Evolutionary conservation across 2,888 invertebrate species (phyloP).

Genomic region (Encarsia formosa): DNA sequence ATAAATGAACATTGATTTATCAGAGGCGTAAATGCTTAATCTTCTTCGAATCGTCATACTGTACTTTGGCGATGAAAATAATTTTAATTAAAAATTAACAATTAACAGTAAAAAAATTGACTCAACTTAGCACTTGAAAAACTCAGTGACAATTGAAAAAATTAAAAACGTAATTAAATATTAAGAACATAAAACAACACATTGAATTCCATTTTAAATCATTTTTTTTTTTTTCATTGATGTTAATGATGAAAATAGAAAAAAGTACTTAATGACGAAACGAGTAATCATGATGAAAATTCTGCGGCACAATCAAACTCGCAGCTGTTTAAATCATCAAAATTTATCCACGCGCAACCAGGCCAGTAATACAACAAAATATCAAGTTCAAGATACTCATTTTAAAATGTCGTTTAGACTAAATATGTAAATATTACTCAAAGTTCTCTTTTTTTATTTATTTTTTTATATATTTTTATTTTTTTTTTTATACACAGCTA

Average conservation of each 20-base stretch:
- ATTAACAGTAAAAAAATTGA: constrained; percentile 5
- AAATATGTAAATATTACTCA: constrained; percentile 12
- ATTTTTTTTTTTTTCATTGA: constrained; percentile 6
- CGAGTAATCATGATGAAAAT: constrained; percentile 12
- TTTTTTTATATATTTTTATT: constrained; percentile 11
- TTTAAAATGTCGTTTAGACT: constrained; percentile 12
- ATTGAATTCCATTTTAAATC: constrained; percentile 12
- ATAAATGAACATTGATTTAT: constrained; percentile 11
- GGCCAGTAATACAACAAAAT: constrained; percentile 28
- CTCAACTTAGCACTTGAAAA: too few species aligned
- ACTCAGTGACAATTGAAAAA: too few species aligned
- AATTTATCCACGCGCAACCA: constrained; percentile 25
- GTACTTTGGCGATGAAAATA: constrained; percentile 20
- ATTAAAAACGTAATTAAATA: neutral
- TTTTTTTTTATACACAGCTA: constrained; percentile 42
- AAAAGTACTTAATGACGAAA: constrained; percentile 20
- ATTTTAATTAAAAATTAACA: constrained; percentile 13
- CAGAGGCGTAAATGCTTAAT: constrained; percentile 12
- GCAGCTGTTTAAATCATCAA: constrained; percentile 21
- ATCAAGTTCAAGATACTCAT: constrained; percentile 4
- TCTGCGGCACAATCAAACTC: constrained; percentile 26
- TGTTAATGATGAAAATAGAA: constrained; percentile 1
- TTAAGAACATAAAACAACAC: constrained; percentile 12
- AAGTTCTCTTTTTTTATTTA: constrained; percentile 11
- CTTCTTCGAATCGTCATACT: constrained; percentile 20